These are phyloP conservation scores for Gallinago solitaria DNA, from an alignment of 2,797 vertebrate genomes.

Conservation along the genomic window DNA sequence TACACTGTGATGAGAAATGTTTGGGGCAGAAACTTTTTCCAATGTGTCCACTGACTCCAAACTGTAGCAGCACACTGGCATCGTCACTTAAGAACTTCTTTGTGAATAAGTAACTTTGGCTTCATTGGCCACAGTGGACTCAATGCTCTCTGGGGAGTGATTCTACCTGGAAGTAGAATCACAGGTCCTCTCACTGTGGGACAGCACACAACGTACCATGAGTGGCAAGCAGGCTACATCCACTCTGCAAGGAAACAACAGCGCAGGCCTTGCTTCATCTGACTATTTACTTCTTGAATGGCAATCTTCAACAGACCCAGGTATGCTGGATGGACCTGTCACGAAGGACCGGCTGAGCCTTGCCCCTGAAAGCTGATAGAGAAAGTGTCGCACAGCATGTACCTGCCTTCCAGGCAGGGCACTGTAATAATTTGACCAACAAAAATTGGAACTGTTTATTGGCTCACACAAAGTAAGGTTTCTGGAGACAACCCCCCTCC, in stretches of 20 bases:
- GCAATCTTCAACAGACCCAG: not conserved
- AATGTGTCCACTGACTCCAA: too few species aligned
- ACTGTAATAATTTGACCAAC: not conserved
- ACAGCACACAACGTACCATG: rapidly evolving
- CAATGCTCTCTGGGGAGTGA: not conserved
- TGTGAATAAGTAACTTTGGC: not conserved
- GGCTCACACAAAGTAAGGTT: not conserved
- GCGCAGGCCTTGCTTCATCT: not conserved
- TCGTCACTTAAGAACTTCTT: not conserved
- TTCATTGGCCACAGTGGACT: not conserved
- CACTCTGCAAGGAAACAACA: not conserved
- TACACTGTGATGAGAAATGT: not conserved
- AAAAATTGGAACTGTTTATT: not conserved
- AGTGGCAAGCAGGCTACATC: not conserved
- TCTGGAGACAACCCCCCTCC: not conserved
- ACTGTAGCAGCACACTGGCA: not conserved
- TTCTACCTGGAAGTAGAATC: not conserved
- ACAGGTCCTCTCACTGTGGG: not conserved
- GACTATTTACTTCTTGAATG: not conserved
- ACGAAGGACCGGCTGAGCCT: not conserved
- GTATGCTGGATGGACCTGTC: too few species aligned
- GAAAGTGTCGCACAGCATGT: not conserved
- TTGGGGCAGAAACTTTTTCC: not conserved
- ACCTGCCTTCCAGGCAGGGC: not conserved
- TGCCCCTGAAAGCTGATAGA: not conserved